Base-by-base conservation (phyloP, 1,140 invertebrate genomes). In the Luehdorfia chinensis region DNA sequence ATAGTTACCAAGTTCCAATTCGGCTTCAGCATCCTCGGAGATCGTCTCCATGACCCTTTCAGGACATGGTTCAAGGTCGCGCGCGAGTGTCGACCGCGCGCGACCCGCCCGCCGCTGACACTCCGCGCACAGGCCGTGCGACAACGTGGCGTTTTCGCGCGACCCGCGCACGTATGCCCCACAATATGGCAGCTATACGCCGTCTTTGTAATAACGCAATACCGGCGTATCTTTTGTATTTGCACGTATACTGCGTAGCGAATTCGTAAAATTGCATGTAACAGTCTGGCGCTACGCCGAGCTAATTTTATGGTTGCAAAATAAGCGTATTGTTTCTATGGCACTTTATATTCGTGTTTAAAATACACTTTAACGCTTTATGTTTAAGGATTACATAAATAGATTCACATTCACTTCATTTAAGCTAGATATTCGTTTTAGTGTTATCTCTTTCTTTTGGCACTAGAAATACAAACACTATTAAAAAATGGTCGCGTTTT, bases 1-100 rank as follows among this genome's bases (percentile, higher is more conserved):
- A 21, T 44, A 76, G 64, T 88, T 87, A 91, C 90, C 90, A 73
- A 90, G 87, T 85, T 91, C 90, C 78, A 90, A 87, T 73, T 91
- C 90, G 45, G 87, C 87, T 62, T 91, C 90, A 36, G 87, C 88
- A 75, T 91, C 90, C 70, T 91, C 90, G 33, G 87, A 87, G 68
- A 91, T 91, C 48, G 90, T 91, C 88, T 91, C 90, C 90, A 91
- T 91, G 74, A 71, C 66, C 46, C 76, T 64, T 4, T 78, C 71
- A 70, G 61, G 49, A 57, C 78, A 79, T 79, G 73, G 46, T 54
- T 75, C 76, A n/a, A 66, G 56, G 31, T 70, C 75, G 66, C 70
- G 74, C 67, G 66, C 60, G 50, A 74, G 67, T 63, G 73, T 67
- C 57, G 59, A 60, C 30, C 77, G 72, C 62, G 69, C 69, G 54